phyloP scores from a whole-genome alignment of 1,140 invertebrate species.

The Drosophila bipectinata region DNA sequence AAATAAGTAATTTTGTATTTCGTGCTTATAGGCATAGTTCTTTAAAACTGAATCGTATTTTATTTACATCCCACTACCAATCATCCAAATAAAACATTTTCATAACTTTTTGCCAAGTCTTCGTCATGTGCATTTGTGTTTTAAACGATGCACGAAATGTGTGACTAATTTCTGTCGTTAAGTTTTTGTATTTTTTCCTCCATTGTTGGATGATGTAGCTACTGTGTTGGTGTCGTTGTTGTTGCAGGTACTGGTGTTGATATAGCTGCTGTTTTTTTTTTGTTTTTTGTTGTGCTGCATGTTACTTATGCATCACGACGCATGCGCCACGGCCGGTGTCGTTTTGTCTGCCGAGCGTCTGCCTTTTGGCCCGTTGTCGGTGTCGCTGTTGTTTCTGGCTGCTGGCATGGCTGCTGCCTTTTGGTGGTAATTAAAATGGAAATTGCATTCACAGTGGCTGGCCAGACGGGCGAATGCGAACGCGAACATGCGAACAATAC shows the following conservation, averaged over 20 bases:
- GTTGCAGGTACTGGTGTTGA: conserved; percentile 16
- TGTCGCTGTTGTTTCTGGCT: conserved; percentile 20
- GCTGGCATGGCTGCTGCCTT: conserved; percentile 46
- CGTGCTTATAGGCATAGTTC: no score
- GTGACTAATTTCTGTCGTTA: conserved; percentile 65
- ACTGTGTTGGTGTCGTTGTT: conserved; percentile 9
- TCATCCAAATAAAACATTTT: neutral
- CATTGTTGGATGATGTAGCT: conserved; percentile 33
- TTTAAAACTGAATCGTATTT: no score
- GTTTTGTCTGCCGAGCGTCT: conserved; percentile 68
- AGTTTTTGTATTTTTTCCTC: conserved; percentile 22
- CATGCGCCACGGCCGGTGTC: conserved; percentile 56
- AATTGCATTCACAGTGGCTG: conserved; percentile 74
- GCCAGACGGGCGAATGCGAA: conserved; percentile 33
- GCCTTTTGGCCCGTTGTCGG: conserved; percentile 24
- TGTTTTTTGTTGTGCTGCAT: neutral
- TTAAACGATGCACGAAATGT: conserved; percentile 69
- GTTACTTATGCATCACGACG: conserved; percentile 48
- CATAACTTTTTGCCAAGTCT: neutral
- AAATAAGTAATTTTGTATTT: no score
- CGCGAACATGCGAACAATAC: conserved; percentile 39
- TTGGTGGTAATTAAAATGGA: conserved; percentile 79
- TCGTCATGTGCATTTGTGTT: conserved; percentile 32
- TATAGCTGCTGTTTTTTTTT: conserved; percentile 7
- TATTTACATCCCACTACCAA: neutral